Evolutionary conservation across 2,888 invertebrate genomes (phyloP), one percentile per base, ranked within the genome.

Genomic region (Drosophila seclusa): DNA sequence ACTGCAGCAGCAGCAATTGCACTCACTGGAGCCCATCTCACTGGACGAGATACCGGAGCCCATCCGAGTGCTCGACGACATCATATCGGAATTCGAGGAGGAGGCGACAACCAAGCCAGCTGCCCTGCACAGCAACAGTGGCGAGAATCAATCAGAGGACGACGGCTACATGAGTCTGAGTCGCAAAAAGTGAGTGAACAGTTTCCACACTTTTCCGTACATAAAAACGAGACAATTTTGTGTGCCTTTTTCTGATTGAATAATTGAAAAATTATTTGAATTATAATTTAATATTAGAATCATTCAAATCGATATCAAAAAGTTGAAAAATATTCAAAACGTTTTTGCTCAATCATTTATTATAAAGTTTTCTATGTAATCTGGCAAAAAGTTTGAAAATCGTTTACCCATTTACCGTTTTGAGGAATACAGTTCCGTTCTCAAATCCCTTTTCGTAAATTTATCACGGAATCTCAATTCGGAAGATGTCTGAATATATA

Each of bases 91-190:
- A 94, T 97, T 97, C 94, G 97, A 97, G 95, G 97, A 97, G 94
- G 91, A 97, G 94, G 91, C 91, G 34, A 91, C 93, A 72, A 92
- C 91, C 42, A 91, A 91, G 74, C 92, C 93, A 38, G 89, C 89
- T 70, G 92, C 92, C 71, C 78, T 91, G 76, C 84, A 89, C 54
- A 91, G 91, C 76, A 91, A 91, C 92, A 96, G 96, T 94, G 96
- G 96, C 92, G 96, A 96, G 86, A 97, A 97, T 93, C 97, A 97
- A 92, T 97, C 97, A 67, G 97, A 97, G 93, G 97, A 97, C 95
- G 97, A 97, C 95, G 97, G 97, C 93, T 97, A 97, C 94, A 97
- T 97, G 97, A 97, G 97, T 94, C 96, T 97, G 95, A 97, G 97
- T 95, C 97, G 97, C 87, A 95, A 97, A 92, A 96, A 95, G 95